Evolutionary conservation across 2,797 vertebrate genomes (phyloP), one percentile per base, ranked within the genome.

Genomic region (Apogon hyalosoma): DNA sequence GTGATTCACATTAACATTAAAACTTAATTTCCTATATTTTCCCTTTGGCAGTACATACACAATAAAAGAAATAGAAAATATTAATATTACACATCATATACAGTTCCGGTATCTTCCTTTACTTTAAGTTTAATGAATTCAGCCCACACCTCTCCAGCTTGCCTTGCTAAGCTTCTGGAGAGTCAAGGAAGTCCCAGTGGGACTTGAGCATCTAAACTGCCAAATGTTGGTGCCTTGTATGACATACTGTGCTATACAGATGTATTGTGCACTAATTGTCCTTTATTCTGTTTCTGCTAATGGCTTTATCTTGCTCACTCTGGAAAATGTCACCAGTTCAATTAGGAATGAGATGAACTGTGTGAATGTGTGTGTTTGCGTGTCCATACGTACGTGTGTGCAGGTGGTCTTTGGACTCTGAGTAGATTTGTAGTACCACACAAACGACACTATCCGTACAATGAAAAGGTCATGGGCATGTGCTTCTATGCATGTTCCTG

Each of bases 261-360:
- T 73, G 69, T 73, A 79, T 80, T 84, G 76, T 86, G 72, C 72
- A 16, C 57, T 0, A 28, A 76, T 83, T 72, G 82, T 87, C 77
- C 71, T 80, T 75, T 48, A 33, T 70, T 74, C 76, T 76, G 74
- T 80, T 70, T 74, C 76, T 76, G 74, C 78, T 86, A 85, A 88
- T 85, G 79, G 72, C 75, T 87, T 85, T 79, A 88, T 86, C 80
- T 85, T 71, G 50, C 63, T 71, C 66, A 60, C 61, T 79, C 63
- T 57, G 51, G 33, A 75, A 72, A 80, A 83, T 81, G 87, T 73
- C 87, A 84, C 63, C 58, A 39, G 63, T 82, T 85, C 76, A 84
- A 84, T 88, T 87, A 88, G 73, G 69, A 73, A 60, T 21, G 9
- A 63, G 67, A 72, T 62, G 43, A 51, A 49, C 43, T 36, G 54